Conservation (phyloP, 2,797 vertebrate genomes). For the Hipposideros larvatus region DNA sequence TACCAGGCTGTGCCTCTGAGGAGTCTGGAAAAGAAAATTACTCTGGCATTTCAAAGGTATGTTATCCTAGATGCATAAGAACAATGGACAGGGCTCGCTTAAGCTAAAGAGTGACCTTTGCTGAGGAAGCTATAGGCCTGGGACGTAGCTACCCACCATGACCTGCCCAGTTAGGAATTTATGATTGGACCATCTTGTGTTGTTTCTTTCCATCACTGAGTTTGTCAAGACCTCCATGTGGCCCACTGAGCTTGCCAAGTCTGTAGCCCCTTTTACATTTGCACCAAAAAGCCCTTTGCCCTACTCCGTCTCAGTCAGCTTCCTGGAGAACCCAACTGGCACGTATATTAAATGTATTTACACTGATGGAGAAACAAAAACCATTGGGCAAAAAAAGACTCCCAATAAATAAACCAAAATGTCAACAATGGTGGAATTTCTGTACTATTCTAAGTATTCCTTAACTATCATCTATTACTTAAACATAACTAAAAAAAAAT, state of each 20-base stretch:
- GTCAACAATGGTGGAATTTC: slow-evolving; percentile 24
- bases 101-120: background rate
- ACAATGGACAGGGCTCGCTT: background rate
- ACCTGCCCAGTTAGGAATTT: background rate
- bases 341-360: background rate
- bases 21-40: background rate
- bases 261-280: background rate
- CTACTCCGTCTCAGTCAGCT: background rate
- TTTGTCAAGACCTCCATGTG: background rate
- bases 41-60: background rate
- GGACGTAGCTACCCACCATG: background rate
- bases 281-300: background rate
- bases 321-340: background rate
- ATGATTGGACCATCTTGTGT: background rate
- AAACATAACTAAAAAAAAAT: slow-evolving; percentile 12
- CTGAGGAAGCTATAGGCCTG: background rate
- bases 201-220: background rate
- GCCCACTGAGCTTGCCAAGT: background rate
- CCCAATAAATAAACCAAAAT: slow-evolving; percentile 27
- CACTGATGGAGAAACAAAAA: background rate
- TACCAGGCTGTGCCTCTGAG: background rate
- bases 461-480: slow-evolving; percentile 20
- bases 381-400: background rate
- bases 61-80: too few species aligned
- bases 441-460: background rate